Evolutionary conservation across 2,888 invertebrate species (phyloP).

Genomic region (Xestoiulus laeticollis): DNA sequence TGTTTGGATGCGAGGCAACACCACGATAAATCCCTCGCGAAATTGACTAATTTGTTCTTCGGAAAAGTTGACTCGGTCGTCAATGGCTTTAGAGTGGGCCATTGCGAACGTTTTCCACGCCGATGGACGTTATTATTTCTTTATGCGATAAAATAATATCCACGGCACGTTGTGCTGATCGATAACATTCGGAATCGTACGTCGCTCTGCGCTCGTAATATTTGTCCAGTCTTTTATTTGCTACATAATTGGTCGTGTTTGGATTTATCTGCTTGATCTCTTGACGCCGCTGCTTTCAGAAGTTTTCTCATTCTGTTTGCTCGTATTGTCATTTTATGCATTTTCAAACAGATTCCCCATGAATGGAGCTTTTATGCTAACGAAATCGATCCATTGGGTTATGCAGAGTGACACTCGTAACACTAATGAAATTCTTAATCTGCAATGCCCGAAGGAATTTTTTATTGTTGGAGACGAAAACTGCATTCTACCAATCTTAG

Average conservation of each 20-base stretch:
- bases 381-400: neutral
- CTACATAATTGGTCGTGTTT: neutral
- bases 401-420: too few relatives aligned
- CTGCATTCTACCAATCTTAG: too few relatives aligned
- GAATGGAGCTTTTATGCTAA: neutral
- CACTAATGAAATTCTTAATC: neutral
- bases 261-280: neutral
- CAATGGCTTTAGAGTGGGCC: neutral
- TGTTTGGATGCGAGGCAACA: neutral
- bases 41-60: constrained; percentile 26
- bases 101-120: neutral
- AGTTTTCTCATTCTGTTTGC: neutral
- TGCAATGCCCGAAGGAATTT: too few relatives aligned
- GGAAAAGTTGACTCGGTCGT: neutral
- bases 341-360: neutral
- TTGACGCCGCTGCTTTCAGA: neutral
- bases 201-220: neutral
- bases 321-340: neutral
- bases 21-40: neutral
- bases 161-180: neutral
- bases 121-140: neutral
- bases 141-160: neutral
- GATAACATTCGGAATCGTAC: neutral
- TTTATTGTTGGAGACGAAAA: too few relatives aligned
- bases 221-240: neutral